Evolutionary conservation across 2,888 invertebrate species (phyloP), one percentile per base, ranked within the genome.

Genomic region (Teleogryllus oceanicus): DNA sequence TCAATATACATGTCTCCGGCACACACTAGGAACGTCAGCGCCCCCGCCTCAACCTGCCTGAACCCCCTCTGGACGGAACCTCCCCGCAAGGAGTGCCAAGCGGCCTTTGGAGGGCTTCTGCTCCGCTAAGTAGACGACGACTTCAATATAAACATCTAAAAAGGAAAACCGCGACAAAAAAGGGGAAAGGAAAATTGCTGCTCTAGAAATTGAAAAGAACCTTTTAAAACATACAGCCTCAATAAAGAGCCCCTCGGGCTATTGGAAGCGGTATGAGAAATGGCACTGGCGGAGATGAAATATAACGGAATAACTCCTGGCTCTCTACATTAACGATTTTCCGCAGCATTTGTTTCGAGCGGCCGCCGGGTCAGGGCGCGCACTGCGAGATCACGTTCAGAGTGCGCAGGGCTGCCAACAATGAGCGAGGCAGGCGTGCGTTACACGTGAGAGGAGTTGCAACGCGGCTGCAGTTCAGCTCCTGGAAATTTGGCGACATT

Each of bases 221-320:
- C 62, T 62, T 62, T 62, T 62, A 62, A 62, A 62, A 62, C n/a
- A 62, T 62, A 62, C 62, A 62, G 62, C 62, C 62, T 62, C 62
- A 62, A 62, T 62, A 62, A 62, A 62, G 62, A 62, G n/a, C 62
- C 62, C 13, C 62, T 62, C 37, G 37, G 62, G 62, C 62, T n/a
- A 62, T 62, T 62, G 62, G 11, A n/a, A 62, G 62, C 16, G n/a
- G 11, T 18, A 62, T 62, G 62, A 62, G n/a, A 62, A 62, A 62
- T 62, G 62, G 62, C 62, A 62, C n/a, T 62, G 62, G 11, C n/a
- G 8, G 62, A 62, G 4, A 11, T 62, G 62, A 62, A 62, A 62
- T 62, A 62, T 62, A 13, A 62, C 62, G n/a, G 62, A 62, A 62
- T 62, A 62, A 62, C 62, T 62, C 62, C 62, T 62, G 62, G n/a